Percentiles rank a stretch among this genome's conserved stretches.
phyloP scores from a whole-genome alignment of 1,140 invertebrate genomes.

The Galleria mellonella region DNA sequence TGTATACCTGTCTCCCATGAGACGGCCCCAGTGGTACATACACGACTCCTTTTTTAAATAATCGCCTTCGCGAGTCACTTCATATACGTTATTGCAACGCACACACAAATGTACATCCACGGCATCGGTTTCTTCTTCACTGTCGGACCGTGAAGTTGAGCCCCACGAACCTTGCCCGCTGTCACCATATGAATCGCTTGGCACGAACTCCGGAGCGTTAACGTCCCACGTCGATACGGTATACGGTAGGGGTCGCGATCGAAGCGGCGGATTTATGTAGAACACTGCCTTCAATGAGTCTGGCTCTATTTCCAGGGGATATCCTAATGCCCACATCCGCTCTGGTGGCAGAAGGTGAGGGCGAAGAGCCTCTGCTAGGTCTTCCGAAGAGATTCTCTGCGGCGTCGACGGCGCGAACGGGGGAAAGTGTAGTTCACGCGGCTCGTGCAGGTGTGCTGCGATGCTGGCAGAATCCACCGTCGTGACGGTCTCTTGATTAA shows the following conservation, averaged over 20 bases:
- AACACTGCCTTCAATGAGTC: slow-evolving; percentile 78
- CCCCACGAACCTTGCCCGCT: slow-evolving; percentile 69
- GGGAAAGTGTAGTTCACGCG: slow-evolving; percentile 53
- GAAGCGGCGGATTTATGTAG: slow-evolving; percentile 73
- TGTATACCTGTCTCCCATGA: slow-evolving; percentile 56
- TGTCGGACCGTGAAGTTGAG: slow-evolving; percentile 74
- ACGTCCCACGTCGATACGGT: slow-evolving; percentile 75
- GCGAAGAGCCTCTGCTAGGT: slow-evolving; percentile 52
- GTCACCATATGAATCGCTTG: slow-evolving; percentile 63
- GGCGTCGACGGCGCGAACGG: slow-evolving; percentile 52
- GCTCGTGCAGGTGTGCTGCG: slow-evolving; percentile 51
- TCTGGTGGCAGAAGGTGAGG: slow-evolving; percentile 79
- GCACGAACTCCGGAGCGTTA: slow-evolving; percentile 80
- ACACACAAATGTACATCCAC: slow-evolving; percentile 79
- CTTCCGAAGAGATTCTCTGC: slow-evolving; percentile 47
- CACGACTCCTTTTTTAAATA: slow-evolving; percentile 83
- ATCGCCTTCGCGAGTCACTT: slow-evolving; percentile 77
- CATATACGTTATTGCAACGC: slow-evolving; percentile 83
- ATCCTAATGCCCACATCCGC: slow-evolving; percentile 82
- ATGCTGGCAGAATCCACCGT: slow-evolving; percentile 44
- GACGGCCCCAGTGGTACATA: slow-evolving; percentile 87
- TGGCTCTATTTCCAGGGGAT: slow-evolving; percentile 79
- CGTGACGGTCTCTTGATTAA: slow-evolving; percentile 58
- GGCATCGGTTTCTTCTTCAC: slow-evolving; percentile 68
- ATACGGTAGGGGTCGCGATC: slow-evolving; percentile 36